These are phyloP conservation scores for Physeter macrocephalus DNA, from an alignment of 2,113 vertebrate genomes.

Conservation along the genomic window DNA sequence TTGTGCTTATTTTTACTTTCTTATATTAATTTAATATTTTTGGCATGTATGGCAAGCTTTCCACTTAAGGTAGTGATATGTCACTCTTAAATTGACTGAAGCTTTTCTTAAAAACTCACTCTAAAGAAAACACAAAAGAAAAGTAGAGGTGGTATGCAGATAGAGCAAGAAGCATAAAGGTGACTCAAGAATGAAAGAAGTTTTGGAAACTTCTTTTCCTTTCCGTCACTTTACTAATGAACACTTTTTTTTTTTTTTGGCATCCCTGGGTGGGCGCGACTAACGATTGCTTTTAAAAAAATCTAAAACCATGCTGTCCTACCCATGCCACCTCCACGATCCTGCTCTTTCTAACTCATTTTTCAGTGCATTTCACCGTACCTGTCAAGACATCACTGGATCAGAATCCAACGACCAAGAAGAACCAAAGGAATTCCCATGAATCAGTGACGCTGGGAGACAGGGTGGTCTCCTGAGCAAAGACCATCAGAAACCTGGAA, in stretches of 20 bases:
- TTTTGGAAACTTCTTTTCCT: not conserved
- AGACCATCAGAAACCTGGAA: not conserved
- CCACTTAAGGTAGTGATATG: not conserved
- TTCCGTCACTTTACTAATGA: too few species aligned
- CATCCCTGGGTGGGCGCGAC: too few species aligned
- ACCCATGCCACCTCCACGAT: not conserved
- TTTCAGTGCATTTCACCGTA: not conserved
- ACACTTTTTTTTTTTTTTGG: too few species aligned
- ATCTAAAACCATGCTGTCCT: not conserved
- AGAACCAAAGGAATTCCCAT: not conserved
- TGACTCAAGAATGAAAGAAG: not conserved
- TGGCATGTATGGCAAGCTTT: not conserved
- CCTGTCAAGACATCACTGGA: not conserved
- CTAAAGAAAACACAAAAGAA: slow-evolving; percentile 2
- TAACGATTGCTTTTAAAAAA: not conserved
- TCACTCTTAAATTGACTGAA: not conserved
- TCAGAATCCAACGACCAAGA: not conserved
- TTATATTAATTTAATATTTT: not conserved
- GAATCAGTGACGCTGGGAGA: too few species aligned
- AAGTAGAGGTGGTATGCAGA: not conserved
- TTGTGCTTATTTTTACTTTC: not conserved
- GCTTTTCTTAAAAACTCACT: not conserved
- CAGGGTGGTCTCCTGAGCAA: not conserved
- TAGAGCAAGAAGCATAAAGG: not conserved
- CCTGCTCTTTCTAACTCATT: not conserved